A percentile compares a stretch with the other conserved stretches of the same genome.
phyloP scores from a whole-genome alignment of 2,888 invertebrate species.

The Campoplex capitator region DNA sequence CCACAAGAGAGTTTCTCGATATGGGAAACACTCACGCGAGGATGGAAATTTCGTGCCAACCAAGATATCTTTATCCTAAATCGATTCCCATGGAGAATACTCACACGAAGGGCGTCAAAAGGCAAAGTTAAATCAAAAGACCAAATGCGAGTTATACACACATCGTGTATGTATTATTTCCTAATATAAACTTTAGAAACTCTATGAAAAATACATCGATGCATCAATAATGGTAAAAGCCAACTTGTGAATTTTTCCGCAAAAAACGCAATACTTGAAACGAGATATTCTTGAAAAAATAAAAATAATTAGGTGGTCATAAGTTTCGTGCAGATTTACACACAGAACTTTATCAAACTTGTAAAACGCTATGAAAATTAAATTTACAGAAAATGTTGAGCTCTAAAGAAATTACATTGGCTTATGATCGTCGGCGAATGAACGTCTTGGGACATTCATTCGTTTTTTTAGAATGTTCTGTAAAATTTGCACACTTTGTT shows the following conservation, averaged over 20 bases:
- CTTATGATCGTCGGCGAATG: no score
- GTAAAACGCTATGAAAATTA: neutral
- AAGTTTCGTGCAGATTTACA: neutral
- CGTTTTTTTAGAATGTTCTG: no score
- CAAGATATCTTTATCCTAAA: constrained; percentile 32
- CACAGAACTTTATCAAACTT: neutral
- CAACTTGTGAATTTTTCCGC: no score
- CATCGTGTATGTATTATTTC: no score
- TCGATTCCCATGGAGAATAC: constrained; percentile 59
- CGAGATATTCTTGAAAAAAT: neutral
- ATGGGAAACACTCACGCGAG: neutral
- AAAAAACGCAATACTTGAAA: neutral
- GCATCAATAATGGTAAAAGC: no score
- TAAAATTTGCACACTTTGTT: no score
- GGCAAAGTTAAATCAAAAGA: constrained; percentile 8
- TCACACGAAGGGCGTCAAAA: constrained; percentile 5
- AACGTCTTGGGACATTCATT: no score
- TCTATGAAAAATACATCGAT: neutral
- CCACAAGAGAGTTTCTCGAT: neutral
- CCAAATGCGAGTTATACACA: neutral
- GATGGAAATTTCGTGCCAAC: constrained; percentile 53
- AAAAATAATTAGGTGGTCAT: neutral
- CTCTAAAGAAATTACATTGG: neutral
- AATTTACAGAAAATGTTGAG: neutral
- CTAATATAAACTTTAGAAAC: neutral